A percentile compares a stretch with the other conserved stretches of the same genome.
Evolutionary conservation across 2,888 invertebrate genomes (phyloP).

Genomic region (Conomelus anceps): DNA sequence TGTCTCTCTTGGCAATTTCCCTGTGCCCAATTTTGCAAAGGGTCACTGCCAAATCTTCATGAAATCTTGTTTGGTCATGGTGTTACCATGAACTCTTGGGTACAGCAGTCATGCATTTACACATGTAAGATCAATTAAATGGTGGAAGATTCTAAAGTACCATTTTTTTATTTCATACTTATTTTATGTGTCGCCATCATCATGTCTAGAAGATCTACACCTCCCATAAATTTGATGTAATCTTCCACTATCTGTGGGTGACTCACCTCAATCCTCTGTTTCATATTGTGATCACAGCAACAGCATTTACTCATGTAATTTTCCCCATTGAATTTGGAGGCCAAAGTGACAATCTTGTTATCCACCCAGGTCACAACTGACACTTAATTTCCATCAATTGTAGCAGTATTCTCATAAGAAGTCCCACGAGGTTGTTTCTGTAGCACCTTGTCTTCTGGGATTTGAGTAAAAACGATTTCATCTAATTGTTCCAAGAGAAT

Average conservation of each 20-base stretch:
- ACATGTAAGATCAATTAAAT: slow-evolving; percentile 35
- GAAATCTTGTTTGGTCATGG: neutral
- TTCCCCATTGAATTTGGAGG: slow-evolving; percentile 35
- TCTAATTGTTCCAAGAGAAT: slow-evolving; percentile 36
- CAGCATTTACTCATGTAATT: slow-evolving; percentile 31
- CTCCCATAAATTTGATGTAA: neutral
- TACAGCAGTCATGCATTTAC: neutral
- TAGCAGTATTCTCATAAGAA: slow-evolving; percentile 32
- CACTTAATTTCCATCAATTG: slow-evolving; percentile 22
- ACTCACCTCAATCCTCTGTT: neutral
- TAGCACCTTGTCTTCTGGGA: slow-evolving; percentile 33
- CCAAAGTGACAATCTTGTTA: slow-evolving; percentile 27
- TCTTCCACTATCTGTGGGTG: neutral
- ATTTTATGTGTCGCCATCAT: slow-evolving; percentile 31
- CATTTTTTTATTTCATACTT: slow-evolving; percentile 38
- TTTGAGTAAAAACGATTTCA: slow-evolving; percentile 34
- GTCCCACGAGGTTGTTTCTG: slow-evolving; percentile 35
- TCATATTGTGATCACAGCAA: slow-evolving; percentile 27
- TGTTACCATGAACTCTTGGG: neutral
- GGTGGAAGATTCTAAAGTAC: slow-evolving; percentile 40
- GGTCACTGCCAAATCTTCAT: neutral
- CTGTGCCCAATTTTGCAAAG: slow-evolving; percentile 10
- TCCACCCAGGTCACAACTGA: slow-evolving; percentile 32
- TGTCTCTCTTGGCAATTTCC: slow-evolving; percentile 8
- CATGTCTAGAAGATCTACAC: neutral